phyloP scores from a whole-genome alignment of 2,888 invertebrate species.

The Yponomeuta malinellus region DNA sequence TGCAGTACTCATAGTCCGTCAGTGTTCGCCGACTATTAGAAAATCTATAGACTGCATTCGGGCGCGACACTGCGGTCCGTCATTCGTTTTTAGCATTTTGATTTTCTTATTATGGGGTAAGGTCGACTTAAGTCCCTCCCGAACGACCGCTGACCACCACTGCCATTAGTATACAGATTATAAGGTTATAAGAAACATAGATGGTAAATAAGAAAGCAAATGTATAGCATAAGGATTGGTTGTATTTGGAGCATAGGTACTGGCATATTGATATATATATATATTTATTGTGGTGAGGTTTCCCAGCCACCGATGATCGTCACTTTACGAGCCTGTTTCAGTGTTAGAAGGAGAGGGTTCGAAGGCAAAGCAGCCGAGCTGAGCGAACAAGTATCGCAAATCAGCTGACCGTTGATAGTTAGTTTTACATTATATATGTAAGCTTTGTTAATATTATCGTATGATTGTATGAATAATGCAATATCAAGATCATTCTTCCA shows the following conservation, averaged over 20 bases:
- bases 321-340: constrained; percentile 55
- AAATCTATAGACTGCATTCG: not conserved
- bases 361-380: not conserved
- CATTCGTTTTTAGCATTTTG: constrained; percentile 39
- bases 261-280: not conserved
- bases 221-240: constrained; percentile 7
- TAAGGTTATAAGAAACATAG: constrained; percentile 41
- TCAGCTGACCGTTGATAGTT: not conserved
- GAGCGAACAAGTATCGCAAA: not conserved
- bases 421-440: not conserved
- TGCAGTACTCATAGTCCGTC: not conserved
- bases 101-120: constrained; percentile 44
- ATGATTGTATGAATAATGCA: not conserved
- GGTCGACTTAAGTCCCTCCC: constrained; percentile 53
- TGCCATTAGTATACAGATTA: constrained; percentile 58
- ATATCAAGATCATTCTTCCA: not conserved
- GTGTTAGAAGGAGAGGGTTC: constrained; percentile 30
- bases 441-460: not conserved
- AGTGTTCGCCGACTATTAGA: not conserved
- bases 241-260: not conserved
- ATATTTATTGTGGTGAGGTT: not conserved
- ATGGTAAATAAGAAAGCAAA: constrained; percentile 35
- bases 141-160: constrained; percentile 63
- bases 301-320: not conserved
- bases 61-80: constrained; percentile 23